Conservation (phyloP, 2,113 vertebrate genomes). For the Petromus typicus region DNA sequence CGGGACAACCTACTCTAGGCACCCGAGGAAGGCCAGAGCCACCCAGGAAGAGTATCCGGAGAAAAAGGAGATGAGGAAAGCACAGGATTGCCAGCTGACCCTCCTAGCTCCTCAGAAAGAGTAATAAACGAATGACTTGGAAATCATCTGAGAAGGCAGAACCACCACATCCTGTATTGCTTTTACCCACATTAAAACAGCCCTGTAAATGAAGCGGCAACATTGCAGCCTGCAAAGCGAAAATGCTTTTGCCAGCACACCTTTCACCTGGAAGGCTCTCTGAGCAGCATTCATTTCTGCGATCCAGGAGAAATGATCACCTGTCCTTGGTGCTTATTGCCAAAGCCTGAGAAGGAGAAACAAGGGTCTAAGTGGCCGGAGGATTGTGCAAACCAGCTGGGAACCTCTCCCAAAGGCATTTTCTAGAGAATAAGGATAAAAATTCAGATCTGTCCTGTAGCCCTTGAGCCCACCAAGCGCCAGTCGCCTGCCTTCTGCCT, state of each 20-base stretch:
- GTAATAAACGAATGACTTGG: conserved; percentile 56
- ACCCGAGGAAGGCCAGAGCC: not conserved
- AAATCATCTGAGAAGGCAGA: conserved; percentile 69
- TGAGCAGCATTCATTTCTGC: not conserved
- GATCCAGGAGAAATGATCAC: conserved; percentile 43
- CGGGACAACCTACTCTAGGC: not conserved
- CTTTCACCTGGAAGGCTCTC: conserved; percentile 55
- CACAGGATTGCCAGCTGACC: conserved; percentile 44
- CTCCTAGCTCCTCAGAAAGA: conserved; percentile 32
- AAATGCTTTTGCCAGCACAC: conserved; percentile 57
- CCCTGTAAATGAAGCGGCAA: conserved; percentile 27
- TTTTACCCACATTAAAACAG: conserved; percentile 43
- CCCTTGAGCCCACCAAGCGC: not conserved
- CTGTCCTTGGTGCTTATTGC: conserved; percentile 60
- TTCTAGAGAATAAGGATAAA: not conserved
- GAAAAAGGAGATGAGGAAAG: not conserved
- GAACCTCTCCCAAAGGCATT: not conserved
- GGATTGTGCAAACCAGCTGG: not conserved
- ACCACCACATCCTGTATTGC: not conserved
- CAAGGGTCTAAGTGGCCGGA: not conserved
- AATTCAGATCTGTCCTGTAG: not conserved
- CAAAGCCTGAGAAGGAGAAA: conserved; percentile 42
- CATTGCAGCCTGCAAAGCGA: conserved; percentile 38
- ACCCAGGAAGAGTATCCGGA: not conserved
- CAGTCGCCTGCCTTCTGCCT: not conserved